These are phyloP conservation scores for Sebastes jordani DNA, from an alignment of 2,797 vertebrate genomes.

Conservation along the genomic window DNA sequence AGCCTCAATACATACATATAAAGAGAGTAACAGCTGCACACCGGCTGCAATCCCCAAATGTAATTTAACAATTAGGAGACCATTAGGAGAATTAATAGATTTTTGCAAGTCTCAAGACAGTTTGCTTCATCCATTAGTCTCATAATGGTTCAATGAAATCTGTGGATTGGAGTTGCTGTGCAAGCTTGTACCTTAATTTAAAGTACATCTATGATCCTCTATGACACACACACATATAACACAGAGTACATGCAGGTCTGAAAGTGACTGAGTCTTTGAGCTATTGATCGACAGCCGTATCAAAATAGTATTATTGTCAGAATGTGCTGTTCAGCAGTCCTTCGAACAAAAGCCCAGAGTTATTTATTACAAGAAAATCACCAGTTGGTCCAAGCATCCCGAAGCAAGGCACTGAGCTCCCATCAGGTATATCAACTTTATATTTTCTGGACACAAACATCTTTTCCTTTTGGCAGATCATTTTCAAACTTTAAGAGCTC, in stretches of 20 bases:
- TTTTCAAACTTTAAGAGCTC: neutral
- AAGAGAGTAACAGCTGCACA: neutral
- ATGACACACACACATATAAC: neutral
- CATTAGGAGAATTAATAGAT: neutral
- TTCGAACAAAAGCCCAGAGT: neutral
- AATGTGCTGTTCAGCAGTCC: neutral
- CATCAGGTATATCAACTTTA: neutral
- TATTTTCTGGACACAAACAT: neutral
- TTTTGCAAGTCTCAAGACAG: constrained; percentile 1
- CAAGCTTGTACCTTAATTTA: neutral
- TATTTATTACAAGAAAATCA: neutral
- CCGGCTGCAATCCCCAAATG: neutral
- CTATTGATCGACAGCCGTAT: neutral
- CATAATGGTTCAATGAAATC: constrained; percentile 17
- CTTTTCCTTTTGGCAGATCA: neutral
- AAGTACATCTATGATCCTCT: neutral
- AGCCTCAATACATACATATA: neutral
- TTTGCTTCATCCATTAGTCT: constrained; percentile 7
- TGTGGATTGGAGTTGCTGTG: constrained; percentile 3
- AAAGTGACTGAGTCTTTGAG: neutral
- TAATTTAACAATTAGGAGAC: constrained; percentile 19
- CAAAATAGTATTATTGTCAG: neutral
- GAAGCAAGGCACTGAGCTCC: neutral
- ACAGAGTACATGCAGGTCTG: neutral
- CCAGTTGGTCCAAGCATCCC: neutral